phyloP scores from a whole-genome alignment of 2,888 invertebrate genomes.

The Ellobium chinense region DNA sequence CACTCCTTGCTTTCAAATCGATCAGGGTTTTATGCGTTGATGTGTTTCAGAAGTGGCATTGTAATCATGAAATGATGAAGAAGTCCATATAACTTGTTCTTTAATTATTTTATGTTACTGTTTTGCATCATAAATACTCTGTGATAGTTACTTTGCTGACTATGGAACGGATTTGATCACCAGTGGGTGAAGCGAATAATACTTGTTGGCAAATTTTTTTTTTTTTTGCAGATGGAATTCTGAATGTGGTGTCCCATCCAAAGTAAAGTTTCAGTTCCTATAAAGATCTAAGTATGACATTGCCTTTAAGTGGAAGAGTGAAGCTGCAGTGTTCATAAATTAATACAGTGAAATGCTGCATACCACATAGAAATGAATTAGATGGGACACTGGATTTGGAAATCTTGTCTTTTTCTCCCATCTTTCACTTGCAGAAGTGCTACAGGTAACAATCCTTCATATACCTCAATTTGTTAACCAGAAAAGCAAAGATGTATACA shows the following conservation, averaged over 20 bases:
- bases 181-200: not conserved
- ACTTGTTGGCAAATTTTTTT: too few species aligned
- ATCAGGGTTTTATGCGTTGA: constrained; percentile 27
- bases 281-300: too few species aligned
- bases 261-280: too few species aligned
- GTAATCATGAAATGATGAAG: not conserved
- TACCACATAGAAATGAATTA: too few species aligned
- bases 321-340: too few species aligned
- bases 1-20: constrained; percentile 13
- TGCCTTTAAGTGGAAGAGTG: too few species aligned
- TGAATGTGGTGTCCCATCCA: too few species aligned
- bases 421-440: too few species aligned
- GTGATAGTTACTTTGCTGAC: constrained; percentile 45
- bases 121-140: constrained; percentile 45
- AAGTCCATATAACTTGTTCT: constrained; percentile 12
- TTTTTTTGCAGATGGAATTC: too few species aligned
- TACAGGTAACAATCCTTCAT: not conserved
- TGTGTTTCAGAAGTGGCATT: not conserved
- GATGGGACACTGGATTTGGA: too few species aligned
- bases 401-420: too few species aligned
- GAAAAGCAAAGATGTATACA: constrained; percentile 16
- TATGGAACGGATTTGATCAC: not conserved
- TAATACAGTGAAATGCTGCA: too few species aligned
- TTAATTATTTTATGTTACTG: constrained; percentile 21
- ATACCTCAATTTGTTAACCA: constrained; percentile 8